Base-by-base conservation (phyloP, 2,113 vertebrate genomes). In the Zosterops hypoxanthus region DNA sequence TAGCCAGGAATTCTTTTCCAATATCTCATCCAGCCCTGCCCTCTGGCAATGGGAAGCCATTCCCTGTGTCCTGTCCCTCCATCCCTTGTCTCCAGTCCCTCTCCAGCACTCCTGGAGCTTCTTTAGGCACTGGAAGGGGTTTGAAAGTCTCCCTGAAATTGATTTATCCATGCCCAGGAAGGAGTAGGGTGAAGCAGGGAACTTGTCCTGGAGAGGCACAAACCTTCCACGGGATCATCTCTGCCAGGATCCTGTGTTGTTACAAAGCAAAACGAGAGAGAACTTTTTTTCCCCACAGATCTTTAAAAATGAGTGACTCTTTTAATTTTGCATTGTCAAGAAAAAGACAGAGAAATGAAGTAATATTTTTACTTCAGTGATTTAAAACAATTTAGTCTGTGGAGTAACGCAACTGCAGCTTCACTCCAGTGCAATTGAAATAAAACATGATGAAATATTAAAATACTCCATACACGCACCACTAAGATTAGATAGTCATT, bases 301-400 rank as follows among this genome's bases (percentile, higher is more conserved):
- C 94, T 92, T 96, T 97, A 95, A 97, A 96, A 97, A 97, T 97
- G 93, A 96, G 94, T 96, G 94, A 95, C 94, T 95, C 93, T 94
- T 79, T 97, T 97, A 96, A 96, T 97, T 97, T 96, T 95, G 92
- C 92, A 86, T 90, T 93, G 93, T 94, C 95, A 96, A 96, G 95
- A 55, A 92, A 71, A 83, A 95, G 80, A 36, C 47, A 33, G 92
- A 80, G 92, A 96, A 97, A 96, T 94, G 93, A 93, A 95, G 94
- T 83, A 90, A 96, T 96, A 95, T 96, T 97, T 97, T 95, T 96
- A 92, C 94, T 96, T 97, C 93, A 90, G 82, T 95, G 85, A 96
- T 96, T 95, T 95, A 96, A 97, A 97, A 94, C 93, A 94, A 88
- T 95, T 96, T 96, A 92, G 95, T 95, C 93, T 78, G 39, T 56